These are phyloP conservation scores for Urocyon cinereoargenteus DNA, from an alignment of 2,797 vertebrate genomes.

Conservation along the genomic window DNA sequence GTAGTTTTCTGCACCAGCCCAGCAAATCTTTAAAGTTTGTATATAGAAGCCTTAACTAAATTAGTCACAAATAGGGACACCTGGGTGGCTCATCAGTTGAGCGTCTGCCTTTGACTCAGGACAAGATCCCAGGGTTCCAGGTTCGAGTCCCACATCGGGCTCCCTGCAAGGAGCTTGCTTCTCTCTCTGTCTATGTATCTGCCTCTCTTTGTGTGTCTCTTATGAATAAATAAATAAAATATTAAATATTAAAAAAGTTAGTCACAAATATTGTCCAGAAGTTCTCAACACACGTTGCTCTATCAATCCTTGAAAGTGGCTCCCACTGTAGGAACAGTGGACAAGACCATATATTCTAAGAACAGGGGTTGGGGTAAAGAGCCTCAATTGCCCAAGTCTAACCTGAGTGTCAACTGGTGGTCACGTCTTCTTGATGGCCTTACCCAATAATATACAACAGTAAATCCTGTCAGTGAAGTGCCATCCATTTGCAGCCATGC, in stretches of 20 bases:
- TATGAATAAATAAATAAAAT: too few species aligned
- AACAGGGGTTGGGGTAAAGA: neutral
- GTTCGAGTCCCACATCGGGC: too few species aligned
- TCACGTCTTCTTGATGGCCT: neutral
- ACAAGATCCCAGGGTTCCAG: too few species aligned
- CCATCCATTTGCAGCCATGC: accelerated
- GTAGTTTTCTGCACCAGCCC: neutral
- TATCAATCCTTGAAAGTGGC: neutral
- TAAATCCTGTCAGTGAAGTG: neutral
- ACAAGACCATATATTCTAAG: neutral
- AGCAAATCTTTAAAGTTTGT: neutral
- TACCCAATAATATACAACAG: neutral
- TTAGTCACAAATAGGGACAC: neutral
- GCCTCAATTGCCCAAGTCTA: neutral
- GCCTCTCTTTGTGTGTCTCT: too few species aligned
- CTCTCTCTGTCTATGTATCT: too few species aligned
- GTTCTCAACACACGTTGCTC: neutral
- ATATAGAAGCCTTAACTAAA: neutral
- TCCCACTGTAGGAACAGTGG: neutral
- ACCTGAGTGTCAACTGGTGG: neutral
- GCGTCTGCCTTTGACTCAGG: too few species aligned
- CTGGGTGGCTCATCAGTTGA: too few species aligned
- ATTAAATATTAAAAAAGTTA: neutral
- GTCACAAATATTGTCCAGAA: neutral
- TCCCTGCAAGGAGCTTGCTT: too few species aligned